Conservation (phyloP, 2,113 vertebrate species). For the Anarrhichthys ocellatus region DNA sequence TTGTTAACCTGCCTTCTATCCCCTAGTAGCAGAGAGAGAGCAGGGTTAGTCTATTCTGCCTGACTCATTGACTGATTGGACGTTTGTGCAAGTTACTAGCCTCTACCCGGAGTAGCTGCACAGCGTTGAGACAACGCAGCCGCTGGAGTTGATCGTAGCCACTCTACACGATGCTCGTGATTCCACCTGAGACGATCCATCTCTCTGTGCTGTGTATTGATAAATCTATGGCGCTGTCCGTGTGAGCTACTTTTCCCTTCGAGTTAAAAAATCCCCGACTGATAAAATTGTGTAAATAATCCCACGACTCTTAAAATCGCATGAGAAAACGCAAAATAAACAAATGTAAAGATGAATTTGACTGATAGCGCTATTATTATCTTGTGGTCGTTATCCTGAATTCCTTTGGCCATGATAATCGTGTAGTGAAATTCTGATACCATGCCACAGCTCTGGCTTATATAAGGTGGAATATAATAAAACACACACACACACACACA, state of each 20-base stretch:
- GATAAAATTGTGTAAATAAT: constrained; percentile 1
- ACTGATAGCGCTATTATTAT: neutral
- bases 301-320: neutral
- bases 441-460: neutral
- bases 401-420: neutral
- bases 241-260: neutral
- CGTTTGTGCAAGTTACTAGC: neutral
- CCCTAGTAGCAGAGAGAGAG: neutral
- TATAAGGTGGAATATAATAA: neutral
- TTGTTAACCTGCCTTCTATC: neutral
- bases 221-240: neutral
- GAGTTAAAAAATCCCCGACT: neutral
- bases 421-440: neutral
- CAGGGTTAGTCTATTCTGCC: neutral
- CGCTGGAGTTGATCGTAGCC: neutral
- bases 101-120: too few species aligned
- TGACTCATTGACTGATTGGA: neutral
- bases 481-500: neutral
- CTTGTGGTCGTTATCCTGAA: neutral
- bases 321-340: too few species aligned
- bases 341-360: neutral
- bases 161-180: neutral
- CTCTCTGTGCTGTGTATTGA: neutral
- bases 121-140: too few species aligned
- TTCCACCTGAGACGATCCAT: neutral